Evolutionary conservation across 2,113 vertebrate species (phyloP), one percentile per base, ranked within the genome.

Genomic region (Ptyas mucosa): DNA sequence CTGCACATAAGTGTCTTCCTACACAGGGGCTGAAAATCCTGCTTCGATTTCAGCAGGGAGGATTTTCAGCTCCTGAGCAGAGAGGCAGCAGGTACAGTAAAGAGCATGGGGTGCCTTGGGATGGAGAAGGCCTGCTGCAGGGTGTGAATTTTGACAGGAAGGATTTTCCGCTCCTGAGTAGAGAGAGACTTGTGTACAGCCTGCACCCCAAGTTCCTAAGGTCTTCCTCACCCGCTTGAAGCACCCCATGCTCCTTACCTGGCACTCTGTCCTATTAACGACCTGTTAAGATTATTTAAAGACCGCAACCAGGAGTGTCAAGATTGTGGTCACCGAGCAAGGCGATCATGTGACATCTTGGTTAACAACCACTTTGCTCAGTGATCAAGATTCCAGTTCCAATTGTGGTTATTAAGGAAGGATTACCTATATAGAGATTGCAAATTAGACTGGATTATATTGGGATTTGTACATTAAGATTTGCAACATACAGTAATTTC

Each of bases 381-480:
- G 5, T 69, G 29, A 34, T 69, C 64, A 34, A n/a, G 64, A 69
- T 69, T 14, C n/a, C 8, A 34, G 12, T 34, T 69, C 29, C 64
- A 69, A 7, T 34, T 69, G n/a, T 34, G 29, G 14, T 14, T 69
- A 69, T 69, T 69, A 69, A 61, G 24, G 24, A 61, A 69, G 64
- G 64, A 15, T 69, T 69, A 34, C 64, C 29, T 69, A 12, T n/a
- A 58, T n/a, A 23, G 51, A 87, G 43, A 15, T 51, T 58, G 23
- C 69, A n/a, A 10, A 49, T 52, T 11, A 88, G 52, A 89, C 51
- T 54, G 55, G 53, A 43, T 46, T 15, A 54, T 58, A 3, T 88
- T 94, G 92, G 85, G 58, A n/a, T 81, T 88, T 20, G 23, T n/a
- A 58, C 26, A 1, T 92, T 64, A 92, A 94, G 23, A 52, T 91